Evolutionary conservation across 1,140 invertebrate genomes (phyloP).

Genomic region (Aplysia californica): DNA sequence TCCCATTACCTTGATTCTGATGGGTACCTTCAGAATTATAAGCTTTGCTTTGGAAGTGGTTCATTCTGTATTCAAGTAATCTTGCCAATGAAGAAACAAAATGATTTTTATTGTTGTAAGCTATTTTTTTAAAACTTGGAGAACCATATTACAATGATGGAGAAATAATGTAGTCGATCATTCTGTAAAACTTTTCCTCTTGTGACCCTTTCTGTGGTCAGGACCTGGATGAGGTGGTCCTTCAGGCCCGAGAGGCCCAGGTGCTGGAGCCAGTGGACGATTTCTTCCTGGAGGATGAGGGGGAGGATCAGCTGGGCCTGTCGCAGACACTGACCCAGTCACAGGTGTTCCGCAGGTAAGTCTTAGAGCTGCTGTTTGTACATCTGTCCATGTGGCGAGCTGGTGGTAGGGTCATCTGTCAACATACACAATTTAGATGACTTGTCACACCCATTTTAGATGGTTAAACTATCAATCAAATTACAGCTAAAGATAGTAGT

Average conservation of each 20-base stretch:
- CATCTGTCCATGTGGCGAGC: no score
- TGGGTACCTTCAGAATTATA: neutral
- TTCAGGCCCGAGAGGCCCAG: constrained; percentile 51
- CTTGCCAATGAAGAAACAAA: neutral
- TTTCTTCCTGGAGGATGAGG: constrained; percentile 54
- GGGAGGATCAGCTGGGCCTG: neutral
- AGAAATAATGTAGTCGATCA: neutral
- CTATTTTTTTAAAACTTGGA: neutral
- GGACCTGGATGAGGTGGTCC: constrained; percentile 58
- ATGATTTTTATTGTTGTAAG: neutral
- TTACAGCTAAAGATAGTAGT: no score
- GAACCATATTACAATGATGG: neutral
- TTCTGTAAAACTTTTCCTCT: neutral
- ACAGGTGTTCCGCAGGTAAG: neutral
- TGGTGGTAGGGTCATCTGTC: no score
- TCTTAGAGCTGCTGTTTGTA: neutral
- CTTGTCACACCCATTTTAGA: no score
- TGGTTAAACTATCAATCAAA: no score
- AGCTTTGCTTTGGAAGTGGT: neutral
- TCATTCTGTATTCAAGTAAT: neutral
- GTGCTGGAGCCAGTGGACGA: constrained; percentile 47
- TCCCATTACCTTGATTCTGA: no score
- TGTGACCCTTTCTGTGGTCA: constrained; percentile 8
- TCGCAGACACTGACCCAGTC: constrained; percentile 31
- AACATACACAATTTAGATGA: no score